These are phyloP conservation scores for Laodelphax striatellus DNA, from an alignment of 1,140 invertebrate species.

Conservation along the genomic window DNA sequence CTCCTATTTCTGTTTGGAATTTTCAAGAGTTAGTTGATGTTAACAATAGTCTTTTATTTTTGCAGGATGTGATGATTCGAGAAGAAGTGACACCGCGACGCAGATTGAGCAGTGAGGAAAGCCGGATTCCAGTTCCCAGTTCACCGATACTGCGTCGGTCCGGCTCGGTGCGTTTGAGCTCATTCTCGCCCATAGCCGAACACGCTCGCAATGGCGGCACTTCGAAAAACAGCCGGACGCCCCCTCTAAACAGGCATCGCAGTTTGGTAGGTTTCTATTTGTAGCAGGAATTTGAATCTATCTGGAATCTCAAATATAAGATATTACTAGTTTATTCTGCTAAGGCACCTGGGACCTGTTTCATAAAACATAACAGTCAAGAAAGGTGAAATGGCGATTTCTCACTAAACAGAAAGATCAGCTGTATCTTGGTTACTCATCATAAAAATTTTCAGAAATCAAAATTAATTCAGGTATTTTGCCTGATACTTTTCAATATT, in stretches of 20 bases:
- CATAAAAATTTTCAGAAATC: no score
- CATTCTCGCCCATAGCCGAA: constrained; percentile 11
- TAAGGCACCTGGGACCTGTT: no score
- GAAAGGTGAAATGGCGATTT: no score
- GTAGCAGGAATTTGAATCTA: neutral
- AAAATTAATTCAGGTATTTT: no score
- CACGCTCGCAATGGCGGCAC: neutral
- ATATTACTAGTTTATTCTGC: neutral
- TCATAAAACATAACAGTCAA: no score
- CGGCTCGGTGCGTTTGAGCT: constrained; percentile 32
- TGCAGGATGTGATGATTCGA: neutral
- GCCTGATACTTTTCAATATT: no score
- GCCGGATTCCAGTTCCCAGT: constrained; percentile 32
- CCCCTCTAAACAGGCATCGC: constrained; percentile 2
- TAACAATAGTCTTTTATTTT: neutral
- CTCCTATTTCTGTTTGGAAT: no score
- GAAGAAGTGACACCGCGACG: neutral
- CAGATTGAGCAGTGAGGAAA: neutral
- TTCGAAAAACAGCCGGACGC: neutral
- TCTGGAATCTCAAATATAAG: neutral
- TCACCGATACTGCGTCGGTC: constrained; percentile 34
- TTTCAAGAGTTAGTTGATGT: no score
- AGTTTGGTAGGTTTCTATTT: constrained; percentile 3
- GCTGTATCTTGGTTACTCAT: no score
- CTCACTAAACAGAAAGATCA: no score